Evolutionary conservation across 2,113 vertebrate species (phyloP).

Genomic region (Gymnarchus niloticus): DNA sequence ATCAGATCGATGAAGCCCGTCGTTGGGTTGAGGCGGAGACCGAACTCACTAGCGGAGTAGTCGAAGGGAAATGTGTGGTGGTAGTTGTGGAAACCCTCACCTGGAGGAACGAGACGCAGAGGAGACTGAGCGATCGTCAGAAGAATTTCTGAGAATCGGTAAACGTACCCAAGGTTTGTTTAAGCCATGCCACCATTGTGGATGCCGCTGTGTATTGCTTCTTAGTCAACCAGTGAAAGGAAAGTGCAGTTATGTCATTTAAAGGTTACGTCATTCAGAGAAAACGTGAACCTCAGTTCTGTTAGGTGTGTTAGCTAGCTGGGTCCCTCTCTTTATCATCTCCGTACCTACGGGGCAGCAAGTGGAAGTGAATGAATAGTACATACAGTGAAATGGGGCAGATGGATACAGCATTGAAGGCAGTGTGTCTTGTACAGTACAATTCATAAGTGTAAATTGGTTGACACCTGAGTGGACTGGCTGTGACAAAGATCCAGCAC

Average conservation of each 20-base stretch:
- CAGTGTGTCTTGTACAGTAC: neutral
- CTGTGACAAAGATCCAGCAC: neutral
- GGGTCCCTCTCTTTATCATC: neutral
- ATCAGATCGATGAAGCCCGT: slow-evolving; percentile 79
- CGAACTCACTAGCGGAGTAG: slow-evolving; percentile 72
- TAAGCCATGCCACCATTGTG: neutral
- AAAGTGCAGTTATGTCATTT: too few relatives aligned
- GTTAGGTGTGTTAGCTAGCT: neutral
- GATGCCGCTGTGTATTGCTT: neutral
- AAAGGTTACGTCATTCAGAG: neutral
- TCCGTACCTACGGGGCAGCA: neutral
- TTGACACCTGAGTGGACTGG: neutral
- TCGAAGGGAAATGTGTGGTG: slow-evolving; percentile 78
- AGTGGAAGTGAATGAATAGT: neutral
- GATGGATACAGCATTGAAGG: neutral
- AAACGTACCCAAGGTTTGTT: neutral
- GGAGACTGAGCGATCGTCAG: neutral
- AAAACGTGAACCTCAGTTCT: neutral
- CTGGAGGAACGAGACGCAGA: slow-evolving; percentile 35
- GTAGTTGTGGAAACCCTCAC: slow-evolving; percentile 79
- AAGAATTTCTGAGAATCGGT: neutral
- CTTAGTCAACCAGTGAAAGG: too few relatives aligned
- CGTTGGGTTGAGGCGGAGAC: slow-evolving; percentile 72
- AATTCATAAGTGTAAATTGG: neutral
- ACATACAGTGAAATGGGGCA: neutral